These are phyloP conservation scores for Microctonus aethiopoides DNA, from an alignment of 2,888 invertebrate genomes.

Conservation along the genomic window DNA sequence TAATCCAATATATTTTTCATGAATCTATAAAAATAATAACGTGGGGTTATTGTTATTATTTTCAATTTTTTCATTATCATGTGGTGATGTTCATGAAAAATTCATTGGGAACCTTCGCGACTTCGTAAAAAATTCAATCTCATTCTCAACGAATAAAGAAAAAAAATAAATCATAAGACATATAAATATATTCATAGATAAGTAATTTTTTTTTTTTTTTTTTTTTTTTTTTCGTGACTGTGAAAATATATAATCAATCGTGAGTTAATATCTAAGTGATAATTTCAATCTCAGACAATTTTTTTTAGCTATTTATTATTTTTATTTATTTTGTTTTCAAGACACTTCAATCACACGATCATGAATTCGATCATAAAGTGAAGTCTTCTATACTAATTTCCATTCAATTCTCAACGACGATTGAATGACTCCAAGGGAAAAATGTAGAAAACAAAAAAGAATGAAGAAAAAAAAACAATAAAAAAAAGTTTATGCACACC, in stretches of 20 bases:
- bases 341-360: background rate
- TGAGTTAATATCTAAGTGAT: background rate
- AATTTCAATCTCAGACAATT: background rate
- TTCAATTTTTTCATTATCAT: background rate
- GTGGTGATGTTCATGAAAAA: conserved; percentile 12
- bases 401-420: conserved; percentile 37
- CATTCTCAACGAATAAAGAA: background rate
- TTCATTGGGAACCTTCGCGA: conserved; percentile 7
- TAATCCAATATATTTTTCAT: background rate
- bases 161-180: too few relatives aligned
- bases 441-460: background rate
- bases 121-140: conserved; percentile 1
- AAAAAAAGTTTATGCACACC: conserved; percentile 11
- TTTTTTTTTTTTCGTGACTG: too few relatives aligned
- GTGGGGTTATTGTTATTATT: background rate
- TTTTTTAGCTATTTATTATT: too few relatives aligned
- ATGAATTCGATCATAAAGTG: conserved; percentile 7
- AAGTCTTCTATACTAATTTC: conserved; percentile 36
- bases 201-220: too few relatives aligned
- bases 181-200: too few relatives aligned
- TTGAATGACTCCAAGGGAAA: too few relatives aligned
- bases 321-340: background rate
- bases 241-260: background rate
- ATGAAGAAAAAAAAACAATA: background rate
- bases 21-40: background rate